Percentiles rank a stretch among this genome's conserved stretches.
Evolutionary conservation across 2,113 vertebrate species (phyloP).

Genomic region (Corapipo altera): DNA sequence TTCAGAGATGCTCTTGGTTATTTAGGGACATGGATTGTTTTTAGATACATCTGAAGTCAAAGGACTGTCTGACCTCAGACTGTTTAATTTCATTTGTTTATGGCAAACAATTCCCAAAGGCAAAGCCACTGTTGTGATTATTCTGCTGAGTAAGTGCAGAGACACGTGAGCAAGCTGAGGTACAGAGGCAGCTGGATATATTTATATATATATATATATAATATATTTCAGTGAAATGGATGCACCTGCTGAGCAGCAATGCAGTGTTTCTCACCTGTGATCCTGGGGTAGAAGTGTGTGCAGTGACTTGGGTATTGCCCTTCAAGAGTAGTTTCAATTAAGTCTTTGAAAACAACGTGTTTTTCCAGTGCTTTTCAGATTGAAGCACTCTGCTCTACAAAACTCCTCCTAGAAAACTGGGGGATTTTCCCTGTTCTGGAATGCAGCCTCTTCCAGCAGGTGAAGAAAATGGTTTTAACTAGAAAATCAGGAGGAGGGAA

Average conservation of each 20-base stretch:
- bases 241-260: background rate
- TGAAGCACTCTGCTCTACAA: background rate
- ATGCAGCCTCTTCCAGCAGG: background rate
- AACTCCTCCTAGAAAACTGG: background rate
- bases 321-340: background rate
- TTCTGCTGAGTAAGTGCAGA: background rate
- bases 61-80: background rate
- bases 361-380: background rate
- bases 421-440: background rate
- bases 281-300: background rate
- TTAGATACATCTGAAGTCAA: background rate
- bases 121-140: background rate
- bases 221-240: background rate
- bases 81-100: background rate
- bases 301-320: background rate
- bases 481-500: background rate
- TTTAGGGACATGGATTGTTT: background rate
- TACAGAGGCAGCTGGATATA: background rate
- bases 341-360: background rate
- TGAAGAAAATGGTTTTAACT: background rate
- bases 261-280: background rate
- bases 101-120: background rate
- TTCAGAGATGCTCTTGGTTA: background rate
- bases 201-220: background rate
- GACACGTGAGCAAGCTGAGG: background rate